phyloP scores from a whole-genome alignment of 2,888 invertebrate species.

The Colostygia pectinataria region DNA sequence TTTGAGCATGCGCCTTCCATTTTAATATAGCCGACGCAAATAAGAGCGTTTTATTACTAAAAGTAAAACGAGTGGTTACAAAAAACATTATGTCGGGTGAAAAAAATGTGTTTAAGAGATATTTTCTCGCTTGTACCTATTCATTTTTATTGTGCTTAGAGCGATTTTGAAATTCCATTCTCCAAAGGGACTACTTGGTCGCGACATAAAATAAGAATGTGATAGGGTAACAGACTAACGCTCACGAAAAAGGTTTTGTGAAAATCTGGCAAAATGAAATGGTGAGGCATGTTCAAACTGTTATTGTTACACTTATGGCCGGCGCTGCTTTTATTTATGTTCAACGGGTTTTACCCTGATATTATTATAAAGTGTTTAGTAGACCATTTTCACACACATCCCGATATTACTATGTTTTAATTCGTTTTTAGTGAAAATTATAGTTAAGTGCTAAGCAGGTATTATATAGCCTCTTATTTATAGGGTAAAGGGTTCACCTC shows the following conservation, averaged over 20 bases:
- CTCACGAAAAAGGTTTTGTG: slow-evolving; percentile 9
- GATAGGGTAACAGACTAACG: slow-evolving; percentile 19
- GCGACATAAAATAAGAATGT: slow-evolving; percentile 20
- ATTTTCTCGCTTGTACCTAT: slow-evolving; percentile 6
- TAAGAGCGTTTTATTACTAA: slow-evolving; percentile 1
- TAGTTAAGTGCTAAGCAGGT: too few species aligned
- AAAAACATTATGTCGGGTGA: background rate
- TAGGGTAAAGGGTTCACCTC: too few species aligned
- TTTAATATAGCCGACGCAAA: background rate
- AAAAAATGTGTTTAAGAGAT: slow-evolving; percentile 1
- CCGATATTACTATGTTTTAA: too few species aligned
- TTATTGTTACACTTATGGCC: background rate
- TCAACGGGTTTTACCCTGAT: background rate
- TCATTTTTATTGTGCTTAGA: slow-evolving; percentile 21
- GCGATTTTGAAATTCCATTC: slow-evolving; percentile 14
- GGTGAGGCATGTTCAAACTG: slow-evolving; percentile 5
- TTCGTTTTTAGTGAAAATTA: too few species aligned
- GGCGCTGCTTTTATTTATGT: background rate
- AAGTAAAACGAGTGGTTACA: background rate
- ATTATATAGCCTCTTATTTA: too few species aligned
- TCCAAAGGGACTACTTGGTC: slow-evolving; percentile 3
- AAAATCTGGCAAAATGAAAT: slow-evolving; percentile 17
- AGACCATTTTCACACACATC: too few species aligned
- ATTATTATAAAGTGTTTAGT: too few species aligned
- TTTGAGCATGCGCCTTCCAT: slow-evolving; percentile 1